Base-by-base conservation (phyloP, 2,888 invertebrate species). In the Drosophila gaucha region DNA sequence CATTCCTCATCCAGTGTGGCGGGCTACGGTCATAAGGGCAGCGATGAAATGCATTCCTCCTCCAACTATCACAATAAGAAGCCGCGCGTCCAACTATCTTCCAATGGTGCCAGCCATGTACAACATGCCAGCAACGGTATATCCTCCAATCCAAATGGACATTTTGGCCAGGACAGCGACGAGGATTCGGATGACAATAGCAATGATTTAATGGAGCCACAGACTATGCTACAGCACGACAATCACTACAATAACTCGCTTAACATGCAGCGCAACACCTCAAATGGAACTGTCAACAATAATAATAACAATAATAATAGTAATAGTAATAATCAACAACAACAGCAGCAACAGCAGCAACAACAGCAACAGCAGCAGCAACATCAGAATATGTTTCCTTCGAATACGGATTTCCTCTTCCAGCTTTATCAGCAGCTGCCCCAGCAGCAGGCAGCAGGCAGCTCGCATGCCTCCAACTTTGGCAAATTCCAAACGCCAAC, bases 381-480 rank as follows among this genome's bases (percentile, higher is more conserved):
- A 26, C 80, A 76, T 55, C 76, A 64, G 39, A 78, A 78, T 36
- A 80, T 91, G 78, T 91, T 90, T 68, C 89, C 90, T 6, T 76
- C 90, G 5, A 91, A 90, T 74, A 89, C 90, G 22, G 91, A 92
- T 66, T 90, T 92, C 47, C 79, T 92, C 3, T 89, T 91, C 69
- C 91, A 91, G 36, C 72, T 91, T 0, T 91, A 91, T 74, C 91
- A 92, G 59, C 91, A 91, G 63, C 78, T 90, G 67, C 89, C 89
- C 6, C 91, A 88, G 67, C 90, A 87, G 39, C 41, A 41, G 41
- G 14, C 10, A 10, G 67, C 70, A 3, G 55, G 74, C 9, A 47
- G 63, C 20, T 76, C 86, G 9, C 89, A 89, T 35, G 78, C 84
- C 4, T 59, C 78, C 43, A 86, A 78, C 58, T 82, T 78, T 63